Evolutionary conservation across 2,797 vertebrate genomes (phyloP), one percentile per base, ranked within the genome.

Genomic region (Dermochelys coriacea): DNA sequence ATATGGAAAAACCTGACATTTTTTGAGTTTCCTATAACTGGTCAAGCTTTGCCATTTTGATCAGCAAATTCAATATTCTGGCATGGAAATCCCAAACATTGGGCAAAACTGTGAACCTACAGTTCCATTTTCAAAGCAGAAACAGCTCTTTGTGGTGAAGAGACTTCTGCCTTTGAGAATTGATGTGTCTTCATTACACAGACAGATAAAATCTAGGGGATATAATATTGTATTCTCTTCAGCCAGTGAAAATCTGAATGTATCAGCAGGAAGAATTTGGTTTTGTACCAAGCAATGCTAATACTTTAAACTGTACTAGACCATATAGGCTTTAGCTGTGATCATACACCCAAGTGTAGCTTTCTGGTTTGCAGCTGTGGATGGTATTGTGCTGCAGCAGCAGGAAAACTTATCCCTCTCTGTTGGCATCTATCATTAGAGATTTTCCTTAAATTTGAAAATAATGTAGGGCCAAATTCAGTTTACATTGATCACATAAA

Each of bases 351-450:
- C 29, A 74, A 57, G 75, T 80, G 47, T 8, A 15, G 50, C 79
- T 80, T 77, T 82, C 79, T 89, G 92, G 82, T 64, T 89, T 41
- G 75, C 34, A 50, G 89, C 54, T 80, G n/a, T 23, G 8, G 5
- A 18, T 64, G 80, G 37, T n/a, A n/a, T 16, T 75, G 84, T 75
- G 10, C 1, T 89, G 93, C 95, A 95, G 94, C 95, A 95, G 94
- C 81, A 41, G 4, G 64, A 15, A 18, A 84, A 21, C 41, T 1
- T 34, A 84, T 54, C 92, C 59, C 2, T 27, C 59, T 27, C 68
- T 15, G 8, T 47, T 47, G 29, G 7, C 8, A 29, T 77, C 14
- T 27, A 45, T 45, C 21, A 45, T 11, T 74, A 45, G 41, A 37
- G 8, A 21, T 37, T 75, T 47, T 75, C 12, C 12, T 29, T 47